Percentiles rank a stretch among this genome's conserved stretches.
Evolutionary conservation across 1,140 invertebrate species (phyloP).

Genomic region (Lepidotrigona ventralis): DNA sequence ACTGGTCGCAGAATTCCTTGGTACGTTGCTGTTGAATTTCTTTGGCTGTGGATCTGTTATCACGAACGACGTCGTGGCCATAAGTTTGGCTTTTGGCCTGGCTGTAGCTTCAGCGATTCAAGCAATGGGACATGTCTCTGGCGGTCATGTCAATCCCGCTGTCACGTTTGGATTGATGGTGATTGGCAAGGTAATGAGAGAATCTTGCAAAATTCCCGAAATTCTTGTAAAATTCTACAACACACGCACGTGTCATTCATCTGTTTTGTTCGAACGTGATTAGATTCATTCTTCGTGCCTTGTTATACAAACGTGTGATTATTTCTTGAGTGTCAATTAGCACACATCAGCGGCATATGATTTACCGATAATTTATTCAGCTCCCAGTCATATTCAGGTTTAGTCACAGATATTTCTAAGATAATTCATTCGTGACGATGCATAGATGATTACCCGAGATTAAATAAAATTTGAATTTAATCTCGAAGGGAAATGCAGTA

Average conservation of each 20-base stretch:
- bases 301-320: neutral
- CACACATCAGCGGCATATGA: neutral
- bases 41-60: slow-evolving; percentile 90
- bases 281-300: neutral
- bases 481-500: neutral
- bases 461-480: neutral
- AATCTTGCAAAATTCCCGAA: too few relatives aligned
- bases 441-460: neutral
- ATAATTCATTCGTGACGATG: neutral
- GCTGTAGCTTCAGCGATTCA: slow-evolving; percentile 90
- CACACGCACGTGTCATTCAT: neutral
- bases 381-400: neutral
- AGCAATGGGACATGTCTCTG: slow-evolving; percentile 92
- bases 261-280: neutral
- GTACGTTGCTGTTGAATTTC: slow-evolving; percentile 90
- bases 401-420: neutral
- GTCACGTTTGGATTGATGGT: slow-evolving; percentile 90
- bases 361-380: neutral
- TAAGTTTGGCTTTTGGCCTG: slow-evolving; percentile 92
- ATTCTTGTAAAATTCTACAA: too few relatives aligned
- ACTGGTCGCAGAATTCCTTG: slow-evolving; percentile 91
- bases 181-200: slow-evolving; percentile 85
- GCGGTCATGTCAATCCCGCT: slow-evolving; percentile 95
- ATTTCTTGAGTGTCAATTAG: neutral
- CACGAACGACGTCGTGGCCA: slow-evolving; percentile 85